These are phyloP conservation scores for Raja brachyura DNA, from an alignment of 2,113 vertebrate genomes.

Conservation along the genomic window DNA sequence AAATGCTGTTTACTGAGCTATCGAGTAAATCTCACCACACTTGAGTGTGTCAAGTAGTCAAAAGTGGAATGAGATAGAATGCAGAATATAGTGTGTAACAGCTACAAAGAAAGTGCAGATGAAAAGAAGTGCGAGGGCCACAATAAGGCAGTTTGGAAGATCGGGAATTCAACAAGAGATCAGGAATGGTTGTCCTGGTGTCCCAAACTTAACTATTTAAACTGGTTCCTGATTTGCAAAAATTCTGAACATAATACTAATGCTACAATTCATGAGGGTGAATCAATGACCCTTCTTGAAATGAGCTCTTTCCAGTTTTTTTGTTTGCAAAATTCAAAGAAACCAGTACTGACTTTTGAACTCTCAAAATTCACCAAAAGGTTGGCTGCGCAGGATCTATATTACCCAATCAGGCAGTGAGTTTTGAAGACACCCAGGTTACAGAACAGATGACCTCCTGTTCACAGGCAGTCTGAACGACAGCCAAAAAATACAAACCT, in stretches of 20 bases:
- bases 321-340: not conserved
- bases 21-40: too few species aligned
- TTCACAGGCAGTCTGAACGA: not conserved
- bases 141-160: too few species aligned
- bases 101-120: too few species aligned
- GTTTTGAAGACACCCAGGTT: not conserved
- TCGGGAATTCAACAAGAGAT: too few species aligned
- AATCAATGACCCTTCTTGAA: not conserved
- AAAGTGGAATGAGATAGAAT: too few species aligned
- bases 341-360: not conserved
- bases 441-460: not conserved
- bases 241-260: not conserved
- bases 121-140: too few species aligned
- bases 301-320: not conserved
- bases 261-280: not conserved
- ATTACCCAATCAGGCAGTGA: not conserved
- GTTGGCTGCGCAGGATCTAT: not conserved
- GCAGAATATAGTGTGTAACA: too few species aligned
- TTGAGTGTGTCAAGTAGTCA: too few species aligned
- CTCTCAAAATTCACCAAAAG: not conserved
- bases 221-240: not conserved
- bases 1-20: too few species aligned
- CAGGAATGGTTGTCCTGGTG: not conserved
- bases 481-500: constrained; percentile 8
- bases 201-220: not conserved